Evolutionary conservation across 2,888 invertebrate species (phyloP).

Genomic region (Smittia aterrima): DNA sequence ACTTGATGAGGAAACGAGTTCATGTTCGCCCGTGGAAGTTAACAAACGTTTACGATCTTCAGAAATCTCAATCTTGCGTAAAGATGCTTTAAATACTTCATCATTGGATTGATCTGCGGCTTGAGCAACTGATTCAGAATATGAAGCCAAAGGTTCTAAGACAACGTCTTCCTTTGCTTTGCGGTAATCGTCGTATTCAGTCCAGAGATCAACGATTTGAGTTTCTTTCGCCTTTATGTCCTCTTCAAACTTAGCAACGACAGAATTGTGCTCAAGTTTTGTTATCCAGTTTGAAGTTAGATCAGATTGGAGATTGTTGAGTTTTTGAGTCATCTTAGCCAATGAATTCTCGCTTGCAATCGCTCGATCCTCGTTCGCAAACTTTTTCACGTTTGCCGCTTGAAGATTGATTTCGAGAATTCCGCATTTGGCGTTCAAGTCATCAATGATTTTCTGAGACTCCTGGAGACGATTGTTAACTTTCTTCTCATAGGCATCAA

Average conservation of each 20-base stretch:
- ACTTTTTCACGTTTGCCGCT: not conserved
- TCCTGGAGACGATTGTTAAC: not conserved
- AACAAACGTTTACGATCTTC: not conserved
- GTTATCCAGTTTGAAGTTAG: constrained; percentile 2
- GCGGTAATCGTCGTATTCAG: not conserved
- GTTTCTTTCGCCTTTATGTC: constrained; percentile 4
- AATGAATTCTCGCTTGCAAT: not conserved
- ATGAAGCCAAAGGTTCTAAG: too few relatives aligned
- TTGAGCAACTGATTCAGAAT: not conserved
- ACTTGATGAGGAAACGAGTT: not conserved
- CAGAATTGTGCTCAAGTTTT: not conserved
- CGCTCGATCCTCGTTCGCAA: not conserved
- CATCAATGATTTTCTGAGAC: not conserved
- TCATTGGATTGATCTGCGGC: not conserved
- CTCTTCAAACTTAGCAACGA: not conserved
- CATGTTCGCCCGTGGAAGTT: not conserved
- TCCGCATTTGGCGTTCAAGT: not conserved
- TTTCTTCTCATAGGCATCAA: too few relatives aligned
- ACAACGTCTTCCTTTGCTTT: not conserved
- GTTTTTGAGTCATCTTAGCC: not conserved
- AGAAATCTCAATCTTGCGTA: not conserved
- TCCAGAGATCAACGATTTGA: not conserved
- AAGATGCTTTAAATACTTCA: not conserved
- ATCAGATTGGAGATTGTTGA: not conserved
- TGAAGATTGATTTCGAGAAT: not conserved